Evolutionary conservation across 2,797 vertebrate species (phyloP).

Genomic region (Phoxinus dragarum): DNA sequence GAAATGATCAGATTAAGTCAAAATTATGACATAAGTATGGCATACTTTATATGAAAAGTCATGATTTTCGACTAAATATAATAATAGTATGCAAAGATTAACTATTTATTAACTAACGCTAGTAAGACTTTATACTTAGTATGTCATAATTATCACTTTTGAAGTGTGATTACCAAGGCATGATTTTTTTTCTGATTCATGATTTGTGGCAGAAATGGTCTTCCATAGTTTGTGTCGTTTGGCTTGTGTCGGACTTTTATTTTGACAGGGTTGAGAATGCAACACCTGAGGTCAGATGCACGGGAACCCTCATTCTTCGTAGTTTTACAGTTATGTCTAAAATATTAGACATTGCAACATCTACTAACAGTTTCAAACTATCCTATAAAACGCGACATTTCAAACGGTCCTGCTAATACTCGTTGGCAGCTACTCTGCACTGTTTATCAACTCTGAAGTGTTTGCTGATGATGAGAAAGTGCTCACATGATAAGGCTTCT

Average conservation of each 20-base stretch:
- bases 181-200: no score
- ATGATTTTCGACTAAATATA: not conserved
- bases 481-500: conserved; percentile 97
- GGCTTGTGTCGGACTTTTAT: not conserved
- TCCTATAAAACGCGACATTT: not conserved
- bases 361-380: not conserved
- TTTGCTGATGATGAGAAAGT: not conserved
- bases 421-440: not conserved
- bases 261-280: not conserved
- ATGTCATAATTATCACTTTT: not conserved
- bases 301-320: not conserved
- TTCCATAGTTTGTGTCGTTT: not conserved
- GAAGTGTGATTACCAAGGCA: not conserved
- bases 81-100: no score
- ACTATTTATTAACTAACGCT: no score
- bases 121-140: no score
- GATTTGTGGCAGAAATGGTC: not conserved
- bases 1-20: no score
- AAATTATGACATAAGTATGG: no score
- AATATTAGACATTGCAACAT: not conserved
- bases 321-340: not conserved
- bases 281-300: not conserved
- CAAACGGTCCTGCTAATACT: not conserved
- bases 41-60: no score
- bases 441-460: not conserved